Evolutionary conservation across 2,797 vertebrate genomes (phyloP), one percentile per base, ranked within the genome.

Genomic region (Carduelis carduelis): DNA sequence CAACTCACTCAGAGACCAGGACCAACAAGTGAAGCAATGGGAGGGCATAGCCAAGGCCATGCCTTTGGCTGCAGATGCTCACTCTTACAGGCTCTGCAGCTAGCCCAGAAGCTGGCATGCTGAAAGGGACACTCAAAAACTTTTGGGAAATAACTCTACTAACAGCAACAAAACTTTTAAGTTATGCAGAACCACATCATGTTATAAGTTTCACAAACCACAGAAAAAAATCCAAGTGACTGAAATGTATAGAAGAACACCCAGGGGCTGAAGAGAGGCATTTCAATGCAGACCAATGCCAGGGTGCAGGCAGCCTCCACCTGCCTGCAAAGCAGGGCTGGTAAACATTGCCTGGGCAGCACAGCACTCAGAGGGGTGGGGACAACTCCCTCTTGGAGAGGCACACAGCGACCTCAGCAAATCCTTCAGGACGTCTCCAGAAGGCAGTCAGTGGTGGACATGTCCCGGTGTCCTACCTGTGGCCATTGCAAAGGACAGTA

Each of bases 211-310:
- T 37, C 53, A 63, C 2, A 13, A 34, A 50, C 12, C 28, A 19
- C 49, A 63, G 28, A 77, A 61, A 77, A 77, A 93, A 83, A 43
- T 12, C 22, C 39, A 68, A 68, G 65, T 9, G 28, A 49, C 35
- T 30, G 12, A 81, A 60, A 17, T 46, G 8, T 30, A 39, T 1
- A 4, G 41, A 59, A 66, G 66, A 81, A 43, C 0, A 3, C 13
- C 13, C 9, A 39, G 52, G 14, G 22, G 11, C 50, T 76, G 69
- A 71, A 86, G 52, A 4, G 28, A 83, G 28, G 49, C 13, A 5
- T 66, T 70, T 44, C 0, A 0, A n/a, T 8, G 30, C 19, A 63
- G 65, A 66, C 2, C 4, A 10, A 18, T 28, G 61, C n/a, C 28
- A 78, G 49, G 37, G 20, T 44, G 49, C 49, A 80, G 56, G 68